Conservation (phyloP, 37 sponge, comb jelly and placozoan species). For the Crambe crambe region DNA sequence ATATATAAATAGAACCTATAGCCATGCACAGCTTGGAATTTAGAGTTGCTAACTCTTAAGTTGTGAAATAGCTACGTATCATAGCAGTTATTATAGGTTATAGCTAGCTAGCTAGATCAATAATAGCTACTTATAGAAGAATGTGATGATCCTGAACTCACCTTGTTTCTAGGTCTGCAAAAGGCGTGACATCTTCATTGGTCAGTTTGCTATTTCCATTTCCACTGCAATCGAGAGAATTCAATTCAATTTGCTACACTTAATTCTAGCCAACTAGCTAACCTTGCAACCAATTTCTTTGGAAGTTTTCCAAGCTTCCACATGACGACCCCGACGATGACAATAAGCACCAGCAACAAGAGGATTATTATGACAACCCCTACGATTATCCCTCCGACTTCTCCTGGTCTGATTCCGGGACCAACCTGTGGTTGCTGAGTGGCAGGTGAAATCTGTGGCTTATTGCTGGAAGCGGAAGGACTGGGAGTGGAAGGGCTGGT, state of each 20-base stretch:
- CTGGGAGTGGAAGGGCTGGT: background rate
- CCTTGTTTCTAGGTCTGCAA: background rate
- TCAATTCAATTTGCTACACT: background rate
- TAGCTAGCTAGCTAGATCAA: background rate
- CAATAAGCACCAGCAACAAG: background rate
- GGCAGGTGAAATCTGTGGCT: too few relatives aligned
- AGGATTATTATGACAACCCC: slow-evolving; percentile 7
- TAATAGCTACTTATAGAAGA: background rate
- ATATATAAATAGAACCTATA: too few relatives aligned
- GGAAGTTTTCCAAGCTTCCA: background rate
- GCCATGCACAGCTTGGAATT: too few relatives aligned
- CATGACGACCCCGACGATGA: background rate
- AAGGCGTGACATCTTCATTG: background rate
- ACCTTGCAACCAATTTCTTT: too few relatives aligned
- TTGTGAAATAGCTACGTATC: too few relatives aligned
- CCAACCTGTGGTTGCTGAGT: background rate
- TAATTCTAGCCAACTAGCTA: background rate
- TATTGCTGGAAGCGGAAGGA: too few relatives aligned
- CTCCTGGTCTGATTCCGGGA: background rate
- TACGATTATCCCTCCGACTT: slow-evolving; percentile 5
- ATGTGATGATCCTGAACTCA: too few relatives aligned
- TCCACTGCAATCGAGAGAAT: background rate
- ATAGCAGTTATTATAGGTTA: too few relatives aligned
- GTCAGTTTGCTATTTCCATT: background rate
- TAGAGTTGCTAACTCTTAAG: too few relatives aligned